These are phyloP conservation scores for Pangasius krempfi DNA, from an alignment of 2,797 vertebrate genomes.

Conservation along the genomic window DNA sequence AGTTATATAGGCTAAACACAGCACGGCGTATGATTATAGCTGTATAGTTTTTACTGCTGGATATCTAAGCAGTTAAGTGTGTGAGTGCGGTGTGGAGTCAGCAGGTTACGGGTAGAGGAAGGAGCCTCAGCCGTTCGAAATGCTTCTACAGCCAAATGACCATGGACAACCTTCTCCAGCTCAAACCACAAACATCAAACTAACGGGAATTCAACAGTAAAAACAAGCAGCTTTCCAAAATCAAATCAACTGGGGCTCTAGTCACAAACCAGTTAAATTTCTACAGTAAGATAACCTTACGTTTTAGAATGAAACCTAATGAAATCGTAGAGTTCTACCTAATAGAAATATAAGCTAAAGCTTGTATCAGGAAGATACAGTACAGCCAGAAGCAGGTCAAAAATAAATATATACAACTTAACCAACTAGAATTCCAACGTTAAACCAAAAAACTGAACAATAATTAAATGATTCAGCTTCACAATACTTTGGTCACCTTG, in stretches of 20 bases:
- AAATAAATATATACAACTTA: not conserved
- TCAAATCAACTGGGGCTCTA: constrained; percentile 4
- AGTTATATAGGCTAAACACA: constrained; percentile 37
- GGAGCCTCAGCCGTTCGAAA: constrained; percentile 18
- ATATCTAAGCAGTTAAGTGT: not conserved
- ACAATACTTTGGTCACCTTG: not conserved
- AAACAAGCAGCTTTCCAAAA: constrained; percentile 24
- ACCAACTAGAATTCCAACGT: not conserved
- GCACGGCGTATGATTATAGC: constrained; percentile 15
- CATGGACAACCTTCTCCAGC: constrained; percentile 15
- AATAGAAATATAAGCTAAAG: not conserved
- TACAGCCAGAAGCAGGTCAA: not conserved
- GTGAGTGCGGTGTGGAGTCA: constrained; percentile 12
- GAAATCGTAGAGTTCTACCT: not conserved
- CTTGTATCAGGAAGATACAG: not conserved
- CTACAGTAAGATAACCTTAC: not conserved
- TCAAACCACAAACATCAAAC: constrained; percentile 20
- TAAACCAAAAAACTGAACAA: not conserved
- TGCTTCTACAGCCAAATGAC: constrained; percentile 23
- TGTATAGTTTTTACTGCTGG: constrained; percentile 19
- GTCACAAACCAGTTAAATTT: not conserved
- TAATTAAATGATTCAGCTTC: not conserved
- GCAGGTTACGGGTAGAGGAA: constrained; percentile 14
- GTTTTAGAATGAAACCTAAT: not conserved
- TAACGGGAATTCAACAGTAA: constrained; percentile 26